Evolutionary conservation across 1,140 invertebrate genomes (phyloP), one percentile per base, ranked within the genome.

Genomic region (Solenopsis invicta): DNA sequence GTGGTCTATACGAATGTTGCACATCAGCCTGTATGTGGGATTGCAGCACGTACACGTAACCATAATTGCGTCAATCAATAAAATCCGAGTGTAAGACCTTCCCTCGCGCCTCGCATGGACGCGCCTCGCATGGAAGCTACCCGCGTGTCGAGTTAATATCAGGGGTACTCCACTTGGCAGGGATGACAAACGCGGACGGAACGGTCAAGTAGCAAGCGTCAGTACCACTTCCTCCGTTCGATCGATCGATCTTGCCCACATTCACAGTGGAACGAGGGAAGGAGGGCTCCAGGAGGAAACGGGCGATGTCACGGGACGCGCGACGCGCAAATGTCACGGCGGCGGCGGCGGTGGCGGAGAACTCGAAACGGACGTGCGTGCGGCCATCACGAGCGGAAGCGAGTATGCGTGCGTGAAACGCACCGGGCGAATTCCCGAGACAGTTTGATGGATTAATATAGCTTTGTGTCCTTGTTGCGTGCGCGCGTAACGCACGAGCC

Each of bases 361-460:
- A n/a, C n/a, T n/a, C n/a, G n/a, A n/a, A n/a, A n/a, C n/a, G n/a
- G 29, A 74, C 80, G 54, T 48, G 80, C 37, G 66, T 29, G 66
- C 16, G n/a, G 16, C 24, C 24, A 61, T 29, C 37, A 80, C 34
- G 18, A 1, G 12, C 16, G 45, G 56, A 34, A 52, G n/a, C 45
- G 50, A 9, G 66, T 69, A n/a, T 67, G 61, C 54, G 74, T 41
- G 77, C 59, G 71, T 62, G 81, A 50, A 80, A 86, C 72, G 66
- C 88, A 85, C 62, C 61, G 72, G 69, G 86, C 85, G 71, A 87
- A 88, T 88, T 86, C 87, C 62, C 56, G 61, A 74, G 91, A 90
- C 88, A 91, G 88, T 56, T 89, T 92, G 92, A 92, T 91, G 80
- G 88, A 92, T 91, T 69, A 86, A 78, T 71, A 78, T 71, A 54